Conservation (phyloP, 2,888 invertebrate genomes). For the Volucella inanis region DNA sequence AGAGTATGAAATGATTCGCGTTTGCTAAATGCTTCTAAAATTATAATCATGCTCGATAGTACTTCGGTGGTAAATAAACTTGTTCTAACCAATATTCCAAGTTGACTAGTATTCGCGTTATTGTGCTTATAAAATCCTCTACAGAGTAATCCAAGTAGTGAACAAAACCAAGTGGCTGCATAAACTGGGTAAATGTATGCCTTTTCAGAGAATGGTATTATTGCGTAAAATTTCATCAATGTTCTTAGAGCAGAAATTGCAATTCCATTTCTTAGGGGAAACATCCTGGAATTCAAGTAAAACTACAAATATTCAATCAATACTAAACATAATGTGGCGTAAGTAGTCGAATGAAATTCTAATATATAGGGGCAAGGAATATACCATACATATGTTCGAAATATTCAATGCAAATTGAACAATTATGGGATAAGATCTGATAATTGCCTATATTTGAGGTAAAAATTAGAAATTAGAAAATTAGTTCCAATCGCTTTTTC, state of each 20-base stretch:
- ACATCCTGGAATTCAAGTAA: neutral
- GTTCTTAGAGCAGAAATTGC: neutral
- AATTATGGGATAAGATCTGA: slow-evolving; percentile 12
- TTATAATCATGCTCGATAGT: slow-evolving; percentile 44
- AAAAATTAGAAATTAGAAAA: too few species aligned
- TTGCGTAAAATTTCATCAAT: slow-evolving; percentile 19
- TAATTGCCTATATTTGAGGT: slow-evolving; percentile 21
- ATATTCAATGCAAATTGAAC: neutral
- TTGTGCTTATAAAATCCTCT: slow-evolving; percentile 53
- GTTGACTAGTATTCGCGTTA: slow-evolving; percentile 30
- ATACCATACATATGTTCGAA: neutral
- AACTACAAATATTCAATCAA: too few species aligned
- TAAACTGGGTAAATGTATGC: slow-evolving; percentile 1
- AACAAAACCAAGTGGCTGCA: slow-evolving; percentile 21
- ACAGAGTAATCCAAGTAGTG: slow-evolving; percentile 32
- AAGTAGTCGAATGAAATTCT: neutral
- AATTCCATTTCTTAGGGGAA: neutral
- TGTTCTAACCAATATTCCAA: slow-evolving; percentile 18
- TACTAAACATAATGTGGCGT: too few species aligned
- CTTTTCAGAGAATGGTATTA: slow-evolving; percentile 18
- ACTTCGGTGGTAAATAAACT: slow-evolving; percentile 26
- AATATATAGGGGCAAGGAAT: too few species aligned
- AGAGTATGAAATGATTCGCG: slow-evolving; percentile 37
- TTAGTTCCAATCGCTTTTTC: too few species aligned
- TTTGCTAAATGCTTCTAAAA: slow-evolving; percentile 70